These are phyloP conservation scores for Oscheius onirici DNA, from an alignment of 2,888 invertebrate genomes.

Conservation along the genomic window DNA sequence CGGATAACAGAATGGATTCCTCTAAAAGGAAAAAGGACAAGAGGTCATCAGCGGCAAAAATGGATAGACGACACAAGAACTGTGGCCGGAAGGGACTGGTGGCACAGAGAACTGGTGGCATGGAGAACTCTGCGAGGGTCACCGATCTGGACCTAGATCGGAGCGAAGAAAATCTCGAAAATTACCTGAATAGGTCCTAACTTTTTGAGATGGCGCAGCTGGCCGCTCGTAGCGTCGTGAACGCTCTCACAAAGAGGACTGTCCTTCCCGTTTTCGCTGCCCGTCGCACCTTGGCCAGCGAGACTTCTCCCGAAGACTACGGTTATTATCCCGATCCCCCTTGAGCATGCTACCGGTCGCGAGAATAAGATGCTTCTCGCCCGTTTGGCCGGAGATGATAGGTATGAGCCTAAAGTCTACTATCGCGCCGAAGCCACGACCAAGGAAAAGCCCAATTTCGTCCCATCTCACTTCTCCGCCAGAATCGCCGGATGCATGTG, in stretches of 20 bases:
- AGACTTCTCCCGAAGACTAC: constrained; percentile 70
- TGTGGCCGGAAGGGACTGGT: too few relatives aligned
- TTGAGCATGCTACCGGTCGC: constrained; percentile 91
- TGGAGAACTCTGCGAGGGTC: too few relatives aligned
- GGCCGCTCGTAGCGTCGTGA: constrained; percentile 51
- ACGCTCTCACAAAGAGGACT: constrained; percentile 51
- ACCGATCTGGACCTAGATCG: too few relatives aligned
- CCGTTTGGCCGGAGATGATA: constrained; percentile 85
- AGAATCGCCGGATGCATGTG: constrained; percentile 94
- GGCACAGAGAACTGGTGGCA: too few relatives aligned
- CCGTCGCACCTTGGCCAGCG: constrained; percentile 61
- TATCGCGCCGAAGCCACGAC: constrained; percentile 77
- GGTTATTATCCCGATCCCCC: constrained; percentile 79
- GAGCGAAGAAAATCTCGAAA: too few relatives aligned
- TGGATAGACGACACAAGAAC: too few relatives aligned
- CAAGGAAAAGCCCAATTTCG: constrained; percentile 84
- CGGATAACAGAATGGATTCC: too few relatives aligned
- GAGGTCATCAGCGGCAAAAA: too few relatives aligned
- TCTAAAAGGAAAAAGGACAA: too few relatives aligned
- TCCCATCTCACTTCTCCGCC: constrained; percentile 88
- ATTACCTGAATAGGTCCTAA: too few relatives aligned
- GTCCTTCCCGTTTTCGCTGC: constrained; percentile 39
- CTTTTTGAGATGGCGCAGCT: constrained; percentile 56
- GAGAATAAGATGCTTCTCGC: constrained; percentile 90
- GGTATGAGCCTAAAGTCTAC: constrained; percentile 71